Evolutionary conservation across 1,140 invertebrate genomes (phyloP).

Genomic region (Pseudobourletiella spinata): DNA sequence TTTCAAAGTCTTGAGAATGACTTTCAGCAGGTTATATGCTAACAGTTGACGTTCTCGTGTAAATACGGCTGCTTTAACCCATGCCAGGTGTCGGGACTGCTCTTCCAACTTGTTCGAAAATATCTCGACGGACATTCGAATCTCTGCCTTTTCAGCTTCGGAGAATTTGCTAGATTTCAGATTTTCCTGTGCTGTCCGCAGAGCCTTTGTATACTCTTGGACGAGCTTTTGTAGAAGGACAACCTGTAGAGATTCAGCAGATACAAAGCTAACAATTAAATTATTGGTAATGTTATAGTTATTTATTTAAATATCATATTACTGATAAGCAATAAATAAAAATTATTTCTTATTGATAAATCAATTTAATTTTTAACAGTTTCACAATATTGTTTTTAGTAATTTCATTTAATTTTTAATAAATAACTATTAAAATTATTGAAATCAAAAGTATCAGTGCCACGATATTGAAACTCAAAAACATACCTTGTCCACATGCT

Average conservation of each 20-base stretch:
- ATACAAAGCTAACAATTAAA: no score
- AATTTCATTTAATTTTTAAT: no score
- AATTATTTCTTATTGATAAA: neutral
- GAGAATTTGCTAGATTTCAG: slow-evolving; percentile 36
- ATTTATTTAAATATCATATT: slow-evolving; percentile 8
- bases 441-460: neutral
- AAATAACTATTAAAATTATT: no score
- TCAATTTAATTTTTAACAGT: neutral
- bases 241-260: slow-evolving; percentile 20
- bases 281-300: no score
- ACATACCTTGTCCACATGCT: slow-evolving; percentile 62
- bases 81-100: slow-evolving; percentile 53
- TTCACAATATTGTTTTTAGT: no score
- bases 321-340: neutral
- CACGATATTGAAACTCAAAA: slow-evolving; percentile 38
- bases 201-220: slow-evolving; percentile 48
- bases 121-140: slow-evolving; percentile 45
- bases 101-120: slow-evolving; percentile 51
- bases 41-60: slow-evolving; percentile 52
- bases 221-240: slow-evolving; percentile 48
- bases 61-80: slow-evolving; percentile 53
- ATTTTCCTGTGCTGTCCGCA: slow-evolving; percentile 46
- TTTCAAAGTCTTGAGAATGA: slow-evolving; percentile 49
- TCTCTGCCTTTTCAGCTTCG: slow-evolving; percentile 41
- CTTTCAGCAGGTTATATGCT: slow-evolving; percentile 51